phyloP scores from a whole-genome alignment of 1,140 invertebrate species.

The Bradysia coprophila region DNA sequence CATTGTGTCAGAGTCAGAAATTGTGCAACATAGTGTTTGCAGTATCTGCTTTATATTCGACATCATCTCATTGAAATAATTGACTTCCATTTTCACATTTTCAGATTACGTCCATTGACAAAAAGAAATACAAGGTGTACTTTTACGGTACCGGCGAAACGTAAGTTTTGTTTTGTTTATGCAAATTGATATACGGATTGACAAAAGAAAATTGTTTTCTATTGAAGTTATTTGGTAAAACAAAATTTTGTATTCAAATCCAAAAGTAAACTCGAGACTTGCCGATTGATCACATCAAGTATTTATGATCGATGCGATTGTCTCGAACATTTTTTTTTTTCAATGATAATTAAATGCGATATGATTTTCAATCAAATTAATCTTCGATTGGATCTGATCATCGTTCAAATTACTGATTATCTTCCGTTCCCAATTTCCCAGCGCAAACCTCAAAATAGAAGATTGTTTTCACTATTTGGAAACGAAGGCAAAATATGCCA shows the following conservation, averaged over 20 bases:
- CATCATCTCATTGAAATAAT: too few species aligned
- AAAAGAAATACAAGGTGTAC: conserved; percentile 69
- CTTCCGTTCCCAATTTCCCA: too few species aligned
- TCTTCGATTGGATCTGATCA: too few species aligned
- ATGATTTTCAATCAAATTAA: neutral
- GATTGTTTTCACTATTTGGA: conserved; percentile 16
- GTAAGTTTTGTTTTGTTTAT: conserved; percentile 33
- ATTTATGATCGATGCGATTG: neutral
- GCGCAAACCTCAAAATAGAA: conserved; percentile 19
- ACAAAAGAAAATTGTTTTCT: neutral
- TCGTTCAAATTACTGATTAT: too few species aligned
- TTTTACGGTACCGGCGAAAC: conserved; percentile 92
- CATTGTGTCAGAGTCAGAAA: too few species aligned
- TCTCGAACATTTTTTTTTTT: neutral
- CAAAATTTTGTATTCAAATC: neutral
- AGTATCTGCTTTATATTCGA: too few species aligned
- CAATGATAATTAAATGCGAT: neutral
- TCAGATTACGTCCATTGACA: conserved; percentile 45
- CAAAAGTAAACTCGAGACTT: neutral
- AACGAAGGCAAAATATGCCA: conserved; percentile 20
- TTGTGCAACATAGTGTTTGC: too few species aligned
- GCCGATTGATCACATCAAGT: neutral
- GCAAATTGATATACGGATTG: too few species aligned
- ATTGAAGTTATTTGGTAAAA: too few species aligned
- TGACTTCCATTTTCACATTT: too few species aligned